phyloP scores from a whole-genome alignment of 1,140 invertebrate genomes.

The Ylistrum balloti region DNA sequence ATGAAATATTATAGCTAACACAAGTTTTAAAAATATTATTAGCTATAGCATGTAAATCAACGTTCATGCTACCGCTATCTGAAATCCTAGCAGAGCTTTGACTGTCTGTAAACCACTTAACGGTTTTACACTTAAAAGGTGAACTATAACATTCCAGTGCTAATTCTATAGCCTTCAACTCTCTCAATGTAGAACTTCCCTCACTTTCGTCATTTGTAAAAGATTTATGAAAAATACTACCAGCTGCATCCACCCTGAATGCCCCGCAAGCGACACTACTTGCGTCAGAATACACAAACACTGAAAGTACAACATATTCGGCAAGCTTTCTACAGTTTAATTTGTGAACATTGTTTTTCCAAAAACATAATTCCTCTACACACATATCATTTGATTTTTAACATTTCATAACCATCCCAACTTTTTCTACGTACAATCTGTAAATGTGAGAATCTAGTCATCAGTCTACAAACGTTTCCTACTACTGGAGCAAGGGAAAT shows the following conservation, averaged over 20 bases:
- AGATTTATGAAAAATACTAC: not conserved
- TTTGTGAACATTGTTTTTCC: not conserved
- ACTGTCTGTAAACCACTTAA: slow-evolving; percentile 62
- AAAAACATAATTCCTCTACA: slow-evolving; percentile 44
- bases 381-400: not conserved
- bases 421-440: not conserved
- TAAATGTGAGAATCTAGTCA: slow-evolving; percentile 47
- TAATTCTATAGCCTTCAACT: slow-evolving; percentile 21
- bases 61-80: slow-evolving; percentile 54
- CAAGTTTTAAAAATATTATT: slow-evolving; percentile 45
- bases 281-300: slow-evolving; percentile 44
- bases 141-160: not conserved
- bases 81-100: slow-evolving; percentile 53
- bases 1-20: not conserved
- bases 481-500: slow-evolving; percentile 59
- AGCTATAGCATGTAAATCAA: slow-evolving; percentile 46
- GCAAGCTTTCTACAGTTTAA: slow-evolving; percentile 15
- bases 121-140: slow-evolving; percentile 31
- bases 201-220: not conserved
- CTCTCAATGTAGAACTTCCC: slow-evolving; percentile 29
- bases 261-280: not conserved
- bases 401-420: not conserved
- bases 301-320: not conserved
- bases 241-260: not conserved
- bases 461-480: slow-evolving; percentile 51